Conservation (phyloP, 2,888 invertebrate genomes). For the Campoplex nolae region DNA sequence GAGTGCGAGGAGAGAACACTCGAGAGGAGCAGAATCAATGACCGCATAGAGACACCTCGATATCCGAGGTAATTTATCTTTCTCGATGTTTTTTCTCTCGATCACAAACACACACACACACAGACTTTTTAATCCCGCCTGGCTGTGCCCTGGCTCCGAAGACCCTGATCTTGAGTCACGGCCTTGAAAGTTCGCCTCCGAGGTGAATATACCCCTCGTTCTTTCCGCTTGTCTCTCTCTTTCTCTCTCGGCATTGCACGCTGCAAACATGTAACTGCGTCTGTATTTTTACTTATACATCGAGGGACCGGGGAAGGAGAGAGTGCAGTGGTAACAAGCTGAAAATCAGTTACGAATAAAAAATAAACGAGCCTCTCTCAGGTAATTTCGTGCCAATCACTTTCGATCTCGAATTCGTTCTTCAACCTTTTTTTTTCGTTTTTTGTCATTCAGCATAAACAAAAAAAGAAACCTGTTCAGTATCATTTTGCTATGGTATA, state of each 20-base stretch:
- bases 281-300: background rate
- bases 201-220: constrained; percentile 62
- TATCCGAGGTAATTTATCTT: constrained; percentile 51
- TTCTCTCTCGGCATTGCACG: background rate
- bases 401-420: constrained; percentile 6
- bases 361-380: constrained; percentile 10
- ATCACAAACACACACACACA: background rate
- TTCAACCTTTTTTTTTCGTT: too few relatives aligned
- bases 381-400: constrained; percentile 26
- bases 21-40: constrained; percentile 35
- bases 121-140: background rate
- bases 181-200: constrained; percentile 61
- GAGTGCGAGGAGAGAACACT: background rate
- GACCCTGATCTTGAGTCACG: constrained; percentile 65
- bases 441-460: too few relatives aligned
- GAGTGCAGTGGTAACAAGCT: background rate
- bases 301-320: background rate
- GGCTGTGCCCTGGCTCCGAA: constrained; percentile 33
- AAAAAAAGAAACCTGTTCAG: too few relatives aligned
- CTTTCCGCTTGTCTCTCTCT: constrained; percentile 7
- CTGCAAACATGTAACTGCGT: background rate
- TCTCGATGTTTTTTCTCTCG: constrained; percentile 38
- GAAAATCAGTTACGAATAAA: background rate
- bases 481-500: background rate
- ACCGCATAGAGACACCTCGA: constrained; percentile 52